These are phyloP conservation scores for Apomyelois bistriatella DNA, from an alignment of 2,888 invertebrate species.

Conservation along the genomic window DNA sequence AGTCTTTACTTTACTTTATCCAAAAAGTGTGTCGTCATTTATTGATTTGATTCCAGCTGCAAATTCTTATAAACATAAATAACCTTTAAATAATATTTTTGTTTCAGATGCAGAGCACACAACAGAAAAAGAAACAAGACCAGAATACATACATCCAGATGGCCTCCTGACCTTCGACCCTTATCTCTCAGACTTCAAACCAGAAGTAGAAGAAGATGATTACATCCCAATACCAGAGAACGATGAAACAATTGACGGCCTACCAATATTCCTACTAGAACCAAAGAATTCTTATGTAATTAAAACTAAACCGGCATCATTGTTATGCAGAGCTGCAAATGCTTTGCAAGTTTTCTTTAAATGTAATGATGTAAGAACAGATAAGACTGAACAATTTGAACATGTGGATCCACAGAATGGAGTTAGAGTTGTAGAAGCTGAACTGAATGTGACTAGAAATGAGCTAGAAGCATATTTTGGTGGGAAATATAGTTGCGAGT, in stretches of 20 bases:
- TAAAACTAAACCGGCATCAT: constrained; percentile 91
- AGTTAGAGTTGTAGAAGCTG: constrained; percentile 87
- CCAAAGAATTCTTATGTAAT: constrained; percentile 94
- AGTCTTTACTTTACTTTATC: no score
- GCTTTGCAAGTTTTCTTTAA: constrained; percentile 90
- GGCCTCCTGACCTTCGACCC: constrained; percentile 66
- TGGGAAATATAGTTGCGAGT: constrained; percentile 90
- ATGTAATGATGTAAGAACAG: constrained; percentile 84
- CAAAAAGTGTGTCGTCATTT: no score
- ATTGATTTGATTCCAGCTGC: neutral
- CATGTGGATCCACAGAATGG: constrained; percentile 91
- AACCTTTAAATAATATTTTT: constrained; percentile 24
- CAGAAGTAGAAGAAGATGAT: constrained; percentile 69
- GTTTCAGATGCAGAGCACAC: constrained; percentile 61
- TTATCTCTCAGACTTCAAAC: constrained; percentile 66
- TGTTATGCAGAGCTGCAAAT: constrained; percentile 94
- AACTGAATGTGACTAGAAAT: constrained; percentile 87
- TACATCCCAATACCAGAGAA: constrained; percentile 77
- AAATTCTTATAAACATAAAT: no score
- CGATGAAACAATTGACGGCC: constrained; percentile 82
- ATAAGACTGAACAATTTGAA: constrained; percentile 82
- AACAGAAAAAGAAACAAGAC: constrained; percentile 63
- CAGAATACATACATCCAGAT: constrained; percentile 71
- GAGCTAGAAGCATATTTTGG: constrained; percentile 92
- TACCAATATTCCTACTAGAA: constrained; percentile 92